Percentiles rank a stretch among this genome's conserved stretches.
These are phyloP conservation scores for Ginglymostoma cirratum DNA, from an alignment of 2,113 vertebrate genomes.

Conservation along the genomic window DNA sequence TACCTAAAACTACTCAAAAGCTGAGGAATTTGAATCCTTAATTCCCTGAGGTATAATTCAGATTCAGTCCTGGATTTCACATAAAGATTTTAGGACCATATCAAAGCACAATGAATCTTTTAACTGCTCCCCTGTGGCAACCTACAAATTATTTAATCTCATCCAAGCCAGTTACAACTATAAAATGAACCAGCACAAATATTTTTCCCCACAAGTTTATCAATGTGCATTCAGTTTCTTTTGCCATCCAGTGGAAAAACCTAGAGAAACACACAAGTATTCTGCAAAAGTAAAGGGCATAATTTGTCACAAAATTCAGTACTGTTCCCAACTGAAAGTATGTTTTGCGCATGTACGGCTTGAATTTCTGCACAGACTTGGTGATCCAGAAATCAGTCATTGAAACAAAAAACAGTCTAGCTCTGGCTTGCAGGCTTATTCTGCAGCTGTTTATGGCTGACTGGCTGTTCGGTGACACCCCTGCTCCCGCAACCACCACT, in stretches of 20 bases:
- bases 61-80: neutral
- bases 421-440: neutral
- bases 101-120: neutral
- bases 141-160: neutral
- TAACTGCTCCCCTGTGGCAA: neutral
- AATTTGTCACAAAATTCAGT: neutral
- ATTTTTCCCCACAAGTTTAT: neutral
- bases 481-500: no score
- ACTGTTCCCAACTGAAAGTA: neutral
- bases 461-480: neutral
- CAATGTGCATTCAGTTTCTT: neutral
- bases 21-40: neutral
- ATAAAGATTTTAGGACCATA: neutral
- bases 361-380: neutral
- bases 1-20: neutral
- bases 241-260: neutral
- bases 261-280: neutral
- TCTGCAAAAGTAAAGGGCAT: neutral
- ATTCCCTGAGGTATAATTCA: neutral
- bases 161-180: neutral
- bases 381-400: no score
- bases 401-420: neutral
- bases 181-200: neutral
- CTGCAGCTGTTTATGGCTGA: neutral
- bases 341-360: neutral